phyloP scores from a whole-genome alignment of 23 tunicate species.

The Trididemnum clinides region DNA sequence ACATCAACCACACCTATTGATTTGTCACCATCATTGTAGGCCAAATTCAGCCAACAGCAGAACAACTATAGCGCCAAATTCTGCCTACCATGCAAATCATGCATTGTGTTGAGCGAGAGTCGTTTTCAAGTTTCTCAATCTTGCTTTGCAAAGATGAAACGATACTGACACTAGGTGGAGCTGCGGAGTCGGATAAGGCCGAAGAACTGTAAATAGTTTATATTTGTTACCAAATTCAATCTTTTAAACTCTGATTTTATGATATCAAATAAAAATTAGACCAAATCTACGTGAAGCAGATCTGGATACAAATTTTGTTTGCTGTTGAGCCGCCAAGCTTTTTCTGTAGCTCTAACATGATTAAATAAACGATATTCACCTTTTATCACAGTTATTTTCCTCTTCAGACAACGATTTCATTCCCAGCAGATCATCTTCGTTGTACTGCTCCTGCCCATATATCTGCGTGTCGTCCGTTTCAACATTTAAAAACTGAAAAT shows the following conservation, averaged over 20 bases:
- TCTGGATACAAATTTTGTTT: too few species aligned
- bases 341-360: background rate
- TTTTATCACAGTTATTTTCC: background rate
- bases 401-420: background rate
- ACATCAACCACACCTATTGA: too few species aligned
- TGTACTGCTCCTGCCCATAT: conserved; percentile 58
- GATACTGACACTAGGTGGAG: background rate
- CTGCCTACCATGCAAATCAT: conserved; percentile 62
- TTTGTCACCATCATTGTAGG: too few species aligned
- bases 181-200: background rate
- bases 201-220: background rate
- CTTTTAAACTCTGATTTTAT: too few species aligned
- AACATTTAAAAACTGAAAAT: conserved; percentile 50
- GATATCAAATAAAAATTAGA: too few species aligned
- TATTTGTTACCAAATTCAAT: too few species aligned
- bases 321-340: too few species aligned
- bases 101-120: conserved; percentile 33
- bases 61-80: background rate
- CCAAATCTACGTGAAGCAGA: too few species aligned
- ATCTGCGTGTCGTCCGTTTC: conserved; percentile 62
- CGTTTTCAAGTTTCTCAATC: conserved; percentile 40
- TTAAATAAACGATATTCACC: background rate
- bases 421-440: conserved; percentile 44
- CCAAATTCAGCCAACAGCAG: too few species aligned
- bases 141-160: conserved; percentile 33